phyloP scores from a whole-genome alignment of 2,797 vertebrate genomes.

The Cygnus olor region DNA sequence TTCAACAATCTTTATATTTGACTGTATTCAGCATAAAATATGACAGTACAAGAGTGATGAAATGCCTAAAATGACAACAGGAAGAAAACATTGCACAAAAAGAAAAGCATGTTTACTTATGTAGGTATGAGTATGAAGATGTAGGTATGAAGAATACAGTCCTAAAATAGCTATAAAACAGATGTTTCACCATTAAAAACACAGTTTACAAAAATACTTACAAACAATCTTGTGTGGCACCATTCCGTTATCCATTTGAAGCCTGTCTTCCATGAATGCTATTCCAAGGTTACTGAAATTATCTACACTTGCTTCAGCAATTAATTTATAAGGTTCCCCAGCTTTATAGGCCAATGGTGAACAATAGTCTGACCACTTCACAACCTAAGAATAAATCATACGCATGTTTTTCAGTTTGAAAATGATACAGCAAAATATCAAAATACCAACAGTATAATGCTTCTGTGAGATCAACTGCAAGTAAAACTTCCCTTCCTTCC shows the following conservation, averaged over 20 bases:
- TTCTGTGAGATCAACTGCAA: background rate
- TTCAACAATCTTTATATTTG: background rate
- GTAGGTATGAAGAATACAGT: background rate
- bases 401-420: background rate
- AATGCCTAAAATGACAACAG: background rate
- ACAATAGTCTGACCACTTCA: slow-evolving; percentile 93
- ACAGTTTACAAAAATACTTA: slow-evolving; percentile 73
- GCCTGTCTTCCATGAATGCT: slow-evolving; percentile 93
- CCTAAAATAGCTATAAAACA: background rate
- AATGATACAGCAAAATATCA: background rate
- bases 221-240: slow-evolving; percentile 90
- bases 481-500: background rate
- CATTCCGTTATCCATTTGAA: slow-evolving; percentile 90
- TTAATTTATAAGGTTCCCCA: slow-evolving; percentile 84
- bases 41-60: background rate
- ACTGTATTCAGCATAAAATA: background rate
- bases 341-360: slow-evolving; percentile 87
- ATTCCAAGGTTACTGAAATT: slow-evolving; percentile 91
- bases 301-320: slow-evolving; percentile 90
- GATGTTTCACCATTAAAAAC: rapidly evolving
- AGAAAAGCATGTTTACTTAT: rapidly evolving
- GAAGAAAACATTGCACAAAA: background rate
- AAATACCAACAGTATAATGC: background rate
- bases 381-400: slow-evolving; percentile 77
- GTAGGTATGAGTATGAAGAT: background rate